A percentile compares a stretch with the other conserved stretches of the same genome.
These are phyloP conservation scores for Pherbina coryleti DNA, from an alignment of 2,888 invertebrate genomes.

Conservation along the genomic window DNA sequence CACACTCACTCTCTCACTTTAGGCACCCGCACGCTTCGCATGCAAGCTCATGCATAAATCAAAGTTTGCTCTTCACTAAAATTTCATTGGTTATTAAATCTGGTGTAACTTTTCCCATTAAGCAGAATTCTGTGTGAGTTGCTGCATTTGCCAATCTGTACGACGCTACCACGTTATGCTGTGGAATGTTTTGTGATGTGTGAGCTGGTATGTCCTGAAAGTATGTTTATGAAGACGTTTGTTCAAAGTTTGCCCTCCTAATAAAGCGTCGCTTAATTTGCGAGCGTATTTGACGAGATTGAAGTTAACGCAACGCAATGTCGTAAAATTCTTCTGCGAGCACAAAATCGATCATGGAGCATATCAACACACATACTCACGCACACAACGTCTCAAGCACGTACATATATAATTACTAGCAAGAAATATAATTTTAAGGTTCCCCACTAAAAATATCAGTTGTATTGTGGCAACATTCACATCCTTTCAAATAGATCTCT, in stretches of 20 bases:
- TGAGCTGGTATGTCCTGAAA: conserved; percentile 3
- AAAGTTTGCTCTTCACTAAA: conserved; percentile 41
- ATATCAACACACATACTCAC: too few relatives aligned
- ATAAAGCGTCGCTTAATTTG: conserved; percentile 8
- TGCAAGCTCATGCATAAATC: conserved; percentile 27
- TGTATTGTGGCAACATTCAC: too few relatives aligned
- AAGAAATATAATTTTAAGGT: too few relatives aligned
- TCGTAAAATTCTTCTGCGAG: conserved; percentile 19
- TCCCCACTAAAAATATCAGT: too few relatives aligned
- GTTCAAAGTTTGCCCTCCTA: conserved; percentile 18
- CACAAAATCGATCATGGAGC: neutral
- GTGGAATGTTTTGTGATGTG: neutral
- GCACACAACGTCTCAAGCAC: too few relatives aligned
- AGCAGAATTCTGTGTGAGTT: conserved; percentile 12
- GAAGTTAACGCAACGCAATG: neutral
- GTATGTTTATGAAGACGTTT: conserved; percentile 30
- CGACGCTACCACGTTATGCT: neutral
- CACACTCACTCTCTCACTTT: neutral
- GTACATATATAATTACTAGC: too few relatives aligned
- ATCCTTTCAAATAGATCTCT: too few relatives aligned
- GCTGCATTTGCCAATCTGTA: neutral
- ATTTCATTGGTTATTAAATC: conserved; percentile 45
- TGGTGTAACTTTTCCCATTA: conserved; percentile 40
- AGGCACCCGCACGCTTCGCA: neutral
- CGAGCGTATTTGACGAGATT: neutral